These are phyloP conservation scores for Leptinotarsa haldemani DNA, from an alignment of 2,888 invertebrate genomes.

Conservation along the genomic window DNA sequence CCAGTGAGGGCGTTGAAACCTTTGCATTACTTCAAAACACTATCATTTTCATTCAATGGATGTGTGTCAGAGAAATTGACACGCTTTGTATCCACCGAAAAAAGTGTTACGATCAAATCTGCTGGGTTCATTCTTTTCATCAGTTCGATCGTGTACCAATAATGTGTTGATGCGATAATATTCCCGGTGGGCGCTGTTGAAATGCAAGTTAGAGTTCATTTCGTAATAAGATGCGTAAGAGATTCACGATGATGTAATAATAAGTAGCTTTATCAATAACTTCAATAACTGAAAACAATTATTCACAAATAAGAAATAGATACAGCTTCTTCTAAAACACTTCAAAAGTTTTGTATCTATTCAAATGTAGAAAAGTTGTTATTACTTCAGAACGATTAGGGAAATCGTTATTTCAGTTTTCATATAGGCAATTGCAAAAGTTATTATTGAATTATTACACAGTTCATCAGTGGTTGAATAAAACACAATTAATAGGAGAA, in stretches of 20 bases:
- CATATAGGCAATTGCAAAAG: too few species aligned
- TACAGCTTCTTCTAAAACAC: too few species aligned
- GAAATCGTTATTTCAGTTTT: too few species aligned
- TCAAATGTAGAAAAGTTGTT: too few species aligned
- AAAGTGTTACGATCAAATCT: conserved; percentile 16
- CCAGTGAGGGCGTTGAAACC: conserved; percentile 2
- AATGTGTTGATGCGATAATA: background rate
- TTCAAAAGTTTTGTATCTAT: too few species aligned
- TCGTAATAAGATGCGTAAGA: background rate
- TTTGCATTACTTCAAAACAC: conserved; percentile 5
- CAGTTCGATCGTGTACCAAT: background rate
- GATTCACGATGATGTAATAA: background rate
- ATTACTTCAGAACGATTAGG: too few species aligned
- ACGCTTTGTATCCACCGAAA: background rate
- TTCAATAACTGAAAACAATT: too few species aligned
- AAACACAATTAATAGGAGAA: too few species aligned
- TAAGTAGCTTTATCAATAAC: background rate
- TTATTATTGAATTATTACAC: too few species aligned
- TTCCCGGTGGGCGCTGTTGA: background rate
- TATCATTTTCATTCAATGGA: background rate
- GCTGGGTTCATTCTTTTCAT: background rate
- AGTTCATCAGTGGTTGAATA: too few species aligned
- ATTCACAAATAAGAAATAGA: too few species aligned
- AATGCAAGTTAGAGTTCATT: background rate
- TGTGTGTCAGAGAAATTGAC: conserved; percentile 19